Conservation (phyloP, 2,888 invertebrate genomes). For the Euplagia quadripunctaria region DNA sequence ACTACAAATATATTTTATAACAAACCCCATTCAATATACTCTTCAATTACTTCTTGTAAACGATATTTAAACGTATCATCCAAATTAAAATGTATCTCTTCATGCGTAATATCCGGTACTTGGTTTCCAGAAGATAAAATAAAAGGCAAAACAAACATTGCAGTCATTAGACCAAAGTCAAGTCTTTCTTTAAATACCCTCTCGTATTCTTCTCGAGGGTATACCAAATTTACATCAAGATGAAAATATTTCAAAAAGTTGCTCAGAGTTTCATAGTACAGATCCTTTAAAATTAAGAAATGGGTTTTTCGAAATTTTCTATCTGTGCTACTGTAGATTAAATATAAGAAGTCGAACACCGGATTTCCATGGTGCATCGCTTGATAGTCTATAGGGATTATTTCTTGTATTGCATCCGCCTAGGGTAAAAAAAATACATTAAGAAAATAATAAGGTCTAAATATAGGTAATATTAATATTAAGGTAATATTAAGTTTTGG, state of each 20-base stretch:
- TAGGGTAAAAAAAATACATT: slow-evolving; percentile 38
- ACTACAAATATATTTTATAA: background rate
- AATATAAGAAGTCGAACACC: slow-evolving; percentile 61
- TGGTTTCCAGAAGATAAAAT: background rate
- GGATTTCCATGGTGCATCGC: slow-evolving; percentile 61
- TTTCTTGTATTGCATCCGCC: slow-evolving; percentile 57
- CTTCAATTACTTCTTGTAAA: background rate
- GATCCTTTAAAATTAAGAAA: slow-evolving; percentile 55
- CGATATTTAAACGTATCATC: background rate
- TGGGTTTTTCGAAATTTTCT: slow-evolving; percentile 60
- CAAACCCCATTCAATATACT: background rate
- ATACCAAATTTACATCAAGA: background rate
- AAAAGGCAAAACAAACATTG: background rate
- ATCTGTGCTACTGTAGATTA: slow-evolving; percentile 62
- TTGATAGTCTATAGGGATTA: slow-evolving; percentile 67
- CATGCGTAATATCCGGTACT: background rate
- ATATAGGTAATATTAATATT: too few relatives aligned
- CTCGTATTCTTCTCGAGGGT: background rate
- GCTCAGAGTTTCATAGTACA: slow-evolving; percentile 52
- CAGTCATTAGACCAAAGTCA: background rate
- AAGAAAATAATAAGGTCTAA: background rate
- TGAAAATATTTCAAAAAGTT: background rate
- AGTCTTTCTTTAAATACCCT: background rate
- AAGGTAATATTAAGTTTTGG: too few relatives aligned
- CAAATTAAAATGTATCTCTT: background rate